These are phyloP conservation scores for Trachelus stipa DNA, from an alignment of 2,888 invertebrate species.

Conservation along the genomic window DNA sequence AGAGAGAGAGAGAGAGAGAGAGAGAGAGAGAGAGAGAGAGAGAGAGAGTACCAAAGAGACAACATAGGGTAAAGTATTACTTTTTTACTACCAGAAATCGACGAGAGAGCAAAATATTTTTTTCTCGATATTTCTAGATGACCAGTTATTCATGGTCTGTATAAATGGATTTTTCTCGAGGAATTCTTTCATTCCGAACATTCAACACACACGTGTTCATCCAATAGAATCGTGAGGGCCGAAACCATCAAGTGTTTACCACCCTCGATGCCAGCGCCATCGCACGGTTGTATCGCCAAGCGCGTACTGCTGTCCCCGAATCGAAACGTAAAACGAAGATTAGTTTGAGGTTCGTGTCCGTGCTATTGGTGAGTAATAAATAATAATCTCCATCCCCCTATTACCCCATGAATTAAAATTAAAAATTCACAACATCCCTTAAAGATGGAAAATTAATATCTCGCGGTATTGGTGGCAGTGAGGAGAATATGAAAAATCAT, in stretches of 20 bases:
- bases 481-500: background rate
- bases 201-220: background rate
- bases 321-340: background rate
- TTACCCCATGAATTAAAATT: background rate
- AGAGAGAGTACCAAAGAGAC: background rate
- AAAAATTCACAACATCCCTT: background rate
- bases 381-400: background rate
- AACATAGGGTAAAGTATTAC: background rate
- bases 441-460: background rate
- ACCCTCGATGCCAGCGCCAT: conserved; percentile 51
- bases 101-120: background rate
- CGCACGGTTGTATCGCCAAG: conserved; percentile 41
- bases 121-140: background rate
- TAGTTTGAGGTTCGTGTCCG: background rate
- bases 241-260: background rate
- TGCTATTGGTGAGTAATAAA: background rate
- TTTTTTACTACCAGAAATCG: background rate
- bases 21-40: background rate
- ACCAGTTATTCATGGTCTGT: background rate
- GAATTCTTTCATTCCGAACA: background rate
- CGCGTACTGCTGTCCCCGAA: conserved; percentile 25
- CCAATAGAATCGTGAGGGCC: background rate
- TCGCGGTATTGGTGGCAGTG: background rate
- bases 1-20: too few species aligned
- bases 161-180: background rate